Evolutionary conservation across 2,888 invertebrate species (phyloP), one percentile per base, ranked within the genome.

Genomic region (Heliconius hortense): DNA sequence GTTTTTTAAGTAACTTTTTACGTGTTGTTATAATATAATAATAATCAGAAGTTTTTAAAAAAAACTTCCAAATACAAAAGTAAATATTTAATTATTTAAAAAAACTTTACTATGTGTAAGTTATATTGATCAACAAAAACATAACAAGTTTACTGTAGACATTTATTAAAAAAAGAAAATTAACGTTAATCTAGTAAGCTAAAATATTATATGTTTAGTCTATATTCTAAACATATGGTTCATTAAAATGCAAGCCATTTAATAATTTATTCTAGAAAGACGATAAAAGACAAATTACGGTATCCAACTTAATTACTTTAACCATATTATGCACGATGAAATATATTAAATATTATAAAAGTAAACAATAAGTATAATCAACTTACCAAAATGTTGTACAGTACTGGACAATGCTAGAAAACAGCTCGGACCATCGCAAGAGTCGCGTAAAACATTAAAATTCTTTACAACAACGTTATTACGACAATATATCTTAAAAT

Each of bases 371-470:
- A 69, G 13, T 48, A 39, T 71, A 76, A 69, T 72, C 26, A 76
- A 90, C 93, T 93, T 80, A 94, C 94, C 94, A 93, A 93, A 91
- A 88, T 88, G 84, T 85, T 91, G 84, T 87, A 86, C 62, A 80
- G 82, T 82, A 89, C 91, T 87, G 88, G 90, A 86, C 89, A 84
- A 91, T 93, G 94, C 94, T 94, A 94, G 92, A 94, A 92, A 94
- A 94, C 93, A 88, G 90, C 89, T 87, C 92, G 91, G 88, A 89
- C 88, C 94, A 93, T 94, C 81, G 90, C 93, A 91, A 86, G 83
- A 85, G 82, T 82, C 84, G 86, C 83, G 84, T 82, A 85, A 86
- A 86, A 81, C 81, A 82, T 89, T 88, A 86, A 83, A 87, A 87
- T 87, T 88, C 89, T 84, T 79, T 84, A 74, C 81, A 79, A 84